These are phyloP conservation scores for Chelonus formosanus DNA, from an alignment of 2,888 invertebrate species.

Conservation along the genomic window DNA sequence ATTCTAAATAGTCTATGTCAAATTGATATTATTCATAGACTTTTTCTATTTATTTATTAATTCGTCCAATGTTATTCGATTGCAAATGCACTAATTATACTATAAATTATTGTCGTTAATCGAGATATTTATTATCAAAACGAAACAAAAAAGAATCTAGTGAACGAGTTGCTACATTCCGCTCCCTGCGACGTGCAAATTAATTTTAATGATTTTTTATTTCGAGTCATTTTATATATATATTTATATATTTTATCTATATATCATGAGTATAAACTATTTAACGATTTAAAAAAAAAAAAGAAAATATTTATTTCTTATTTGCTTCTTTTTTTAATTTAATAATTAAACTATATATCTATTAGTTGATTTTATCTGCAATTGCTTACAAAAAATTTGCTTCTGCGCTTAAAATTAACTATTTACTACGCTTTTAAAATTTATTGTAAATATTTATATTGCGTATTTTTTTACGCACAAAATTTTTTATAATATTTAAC, in stretches of 20 bases:
- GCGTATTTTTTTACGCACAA: not conserved
- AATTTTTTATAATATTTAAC: not conserved
- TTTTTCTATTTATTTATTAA: conserved; percentile 43
- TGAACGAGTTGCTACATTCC: conserved; percentile 59
- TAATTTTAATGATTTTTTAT: conserved; percentile 52
- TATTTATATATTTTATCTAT: conserved; percentile 19
- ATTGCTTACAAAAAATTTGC: conserved; percentile 1
- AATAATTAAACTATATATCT: conserved; percentile 1
- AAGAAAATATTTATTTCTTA: conserved; percentile 31
- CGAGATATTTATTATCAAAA: conserved; percentile 3
- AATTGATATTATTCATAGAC: conserved; percentile 50
- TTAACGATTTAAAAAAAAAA: conserved; percentile 19
- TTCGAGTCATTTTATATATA: conserved; percentile 31
- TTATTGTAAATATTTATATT: not conserved
- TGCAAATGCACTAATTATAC: conserved; percentile 51
- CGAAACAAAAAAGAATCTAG: not conserved
- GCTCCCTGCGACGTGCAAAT: conserved; percentile 56
- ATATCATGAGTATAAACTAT: conserved; percentile 30
- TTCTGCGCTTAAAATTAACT: not conserved
- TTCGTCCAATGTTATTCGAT: conserved; percentile 56
- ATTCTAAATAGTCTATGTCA: conserved; percentile 33
- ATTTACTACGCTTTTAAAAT: conserved; percentile 4
- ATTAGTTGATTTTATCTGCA: conserved; percentile 12
- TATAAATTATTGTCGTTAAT: conserved; percentile 28
- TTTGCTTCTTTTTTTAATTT: conserved; percentile 25